phyloP scores from a whole-genome alignment of 2,888 invertebrate species.

The Nemotelus nigrinus region DNA sequence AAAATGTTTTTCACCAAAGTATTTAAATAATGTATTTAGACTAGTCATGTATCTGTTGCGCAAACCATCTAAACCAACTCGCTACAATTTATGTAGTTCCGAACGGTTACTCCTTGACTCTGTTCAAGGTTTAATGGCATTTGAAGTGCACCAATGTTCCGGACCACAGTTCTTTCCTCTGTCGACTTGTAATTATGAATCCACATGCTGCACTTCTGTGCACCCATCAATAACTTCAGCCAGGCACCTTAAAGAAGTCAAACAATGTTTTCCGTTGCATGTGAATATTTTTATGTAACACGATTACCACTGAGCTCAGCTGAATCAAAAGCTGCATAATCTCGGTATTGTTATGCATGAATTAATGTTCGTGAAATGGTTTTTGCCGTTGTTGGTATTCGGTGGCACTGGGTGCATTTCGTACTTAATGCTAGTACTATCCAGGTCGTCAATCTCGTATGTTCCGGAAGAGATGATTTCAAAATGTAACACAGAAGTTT shows the following conservation, averaged over 20 bases:
- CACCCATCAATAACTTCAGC: not conserved
- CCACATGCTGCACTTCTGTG: not conserved
- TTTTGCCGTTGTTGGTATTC: not conserved
- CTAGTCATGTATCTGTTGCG: too few relatives aligned
- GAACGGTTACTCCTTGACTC: not conserved
- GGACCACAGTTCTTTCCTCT: not conserved
- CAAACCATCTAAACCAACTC: too few relatives aligned
- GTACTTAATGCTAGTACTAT: not conserved
- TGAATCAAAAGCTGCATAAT: conserved; percentile 2
- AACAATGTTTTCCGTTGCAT: not conserved
- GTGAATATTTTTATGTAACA: not conserved
- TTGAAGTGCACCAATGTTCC: conserved; percentile 11
- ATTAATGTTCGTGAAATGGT: not conserved
- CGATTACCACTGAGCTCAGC: not conserved
- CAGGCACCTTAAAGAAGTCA: conserved; percentile 6
- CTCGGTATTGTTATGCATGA: conserved; percentile 15
- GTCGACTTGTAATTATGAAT: not conserved
- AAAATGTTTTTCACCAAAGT: too few relatives aligned
- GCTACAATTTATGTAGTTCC: too few relatives aligned
- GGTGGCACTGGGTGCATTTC: not conserved
- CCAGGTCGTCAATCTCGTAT: not conserved
- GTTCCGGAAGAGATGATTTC: conserved; percentile 13
- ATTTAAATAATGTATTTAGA: too few relatives aligned
- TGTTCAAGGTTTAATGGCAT: conserved; percentile 8
- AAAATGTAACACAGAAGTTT: conserved; percentile 2